These are phyloP conservation scores for Trogon melanurus DNA, from an alignment of 2,113 vertebrate genomes.

Conservation along the genomic window DNA sequence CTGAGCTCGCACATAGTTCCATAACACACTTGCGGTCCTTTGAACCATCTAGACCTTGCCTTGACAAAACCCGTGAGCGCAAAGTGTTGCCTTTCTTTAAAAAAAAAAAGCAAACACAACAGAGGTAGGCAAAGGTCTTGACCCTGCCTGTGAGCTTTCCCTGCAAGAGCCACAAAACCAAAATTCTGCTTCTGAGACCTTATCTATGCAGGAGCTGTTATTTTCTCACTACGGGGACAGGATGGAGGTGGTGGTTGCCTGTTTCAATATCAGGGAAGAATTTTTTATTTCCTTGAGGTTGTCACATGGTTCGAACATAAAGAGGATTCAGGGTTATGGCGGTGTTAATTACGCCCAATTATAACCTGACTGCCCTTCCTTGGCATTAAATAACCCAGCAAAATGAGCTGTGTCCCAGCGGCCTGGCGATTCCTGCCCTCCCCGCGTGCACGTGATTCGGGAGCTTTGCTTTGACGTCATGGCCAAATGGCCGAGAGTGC, in stretches of 20 bases:
- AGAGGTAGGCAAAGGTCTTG: background rate
- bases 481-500: background rate
- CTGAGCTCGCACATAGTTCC: background rate
- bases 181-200: background rate
- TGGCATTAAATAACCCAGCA: constrained; percentile 19
- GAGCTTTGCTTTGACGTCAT: constrained; percentile 20
- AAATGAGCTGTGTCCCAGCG: background rate
- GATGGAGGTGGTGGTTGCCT: constrained; percentile 14
- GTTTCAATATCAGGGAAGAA: constrained; percentile 36
- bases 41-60: background rate
- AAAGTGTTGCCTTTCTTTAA: background rate
- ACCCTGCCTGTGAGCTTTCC: background rate
- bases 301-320: constrained; percentile 20
- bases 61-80: background rate
- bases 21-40: background rate
- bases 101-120: background rate
- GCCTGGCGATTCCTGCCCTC: background rate
- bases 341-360: constrained; percentile 51
- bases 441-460: background rate
- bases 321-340: background rate
- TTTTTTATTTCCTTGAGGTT: constrained; percentile 45
- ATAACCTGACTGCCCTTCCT: constrained; percentile 60
- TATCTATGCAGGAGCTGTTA: background rate
- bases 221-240: background rate
- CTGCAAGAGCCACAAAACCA: background rate